A percentile compares a stretch with the other conserved stretches of the same genome.
Conservation (phyloP, 2,888 invertebrate genomes). For the Erebia epiphron region DNA sequence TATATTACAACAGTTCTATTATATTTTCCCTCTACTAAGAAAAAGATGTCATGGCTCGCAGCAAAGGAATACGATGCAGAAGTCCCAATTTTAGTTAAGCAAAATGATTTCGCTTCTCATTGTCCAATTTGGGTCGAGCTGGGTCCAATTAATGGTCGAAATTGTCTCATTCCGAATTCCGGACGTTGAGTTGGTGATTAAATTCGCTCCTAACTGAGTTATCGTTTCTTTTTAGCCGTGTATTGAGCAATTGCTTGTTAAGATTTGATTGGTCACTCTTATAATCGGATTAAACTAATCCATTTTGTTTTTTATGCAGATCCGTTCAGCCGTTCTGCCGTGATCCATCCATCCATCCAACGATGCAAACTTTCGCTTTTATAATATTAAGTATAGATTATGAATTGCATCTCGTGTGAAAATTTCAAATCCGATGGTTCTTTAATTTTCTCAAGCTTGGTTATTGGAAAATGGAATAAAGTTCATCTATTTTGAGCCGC, state of each 20-base stretch:
- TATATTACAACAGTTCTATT: no score
- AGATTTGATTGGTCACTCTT: background rate
- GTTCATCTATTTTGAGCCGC: constrained; percentile 23
- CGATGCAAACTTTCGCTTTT: no score
- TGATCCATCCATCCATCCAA: no score
- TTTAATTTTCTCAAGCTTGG: background rate
- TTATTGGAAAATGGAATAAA: constrained; percentile 14
- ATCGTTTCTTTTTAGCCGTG: constrained; percentile 1
- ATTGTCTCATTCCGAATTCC: constrained; percentile 27
- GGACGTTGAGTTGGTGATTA: constrained; percentile 26
- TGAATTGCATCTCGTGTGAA: background rate
- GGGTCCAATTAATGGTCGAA: constrained; percentile 23
- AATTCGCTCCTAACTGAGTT: constrained; percentile 28
- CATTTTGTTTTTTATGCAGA: no score
- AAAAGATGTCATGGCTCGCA: no score
- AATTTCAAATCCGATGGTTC: background rate
- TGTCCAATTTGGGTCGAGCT: constrained; percentile 25
- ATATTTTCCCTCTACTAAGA: no score
- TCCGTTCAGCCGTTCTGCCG: no score
- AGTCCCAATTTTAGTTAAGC: background rate
- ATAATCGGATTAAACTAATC: no score
- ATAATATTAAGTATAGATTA: no score
- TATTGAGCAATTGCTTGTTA: constrained; percentile 1
- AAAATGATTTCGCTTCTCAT: constrained; percentile 13
- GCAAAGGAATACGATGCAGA: no score